phyloP scores from a whole-genome alignment of 1,140 invertebrate species.

The Dendrolimus punctatus region DNA sequence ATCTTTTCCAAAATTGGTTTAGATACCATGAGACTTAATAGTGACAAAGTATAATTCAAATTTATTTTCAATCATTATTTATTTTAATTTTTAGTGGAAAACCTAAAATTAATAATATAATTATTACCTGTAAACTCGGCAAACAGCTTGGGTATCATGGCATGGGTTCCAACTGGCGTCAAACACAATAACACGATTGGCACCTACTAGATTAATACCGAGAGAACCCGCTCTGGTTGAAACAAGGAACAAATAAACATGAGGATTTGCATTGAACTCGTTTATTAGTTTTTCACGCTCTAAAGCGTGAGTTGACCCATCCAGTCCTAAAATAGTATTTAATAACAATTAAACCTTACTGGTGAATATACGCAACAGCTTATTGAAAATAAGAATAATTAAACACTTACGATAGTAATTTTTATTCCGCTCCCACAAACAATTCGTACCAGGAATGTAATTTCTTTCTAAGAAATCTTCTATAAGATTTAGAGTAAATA shows the following conservation, averaged over 20 bases:
- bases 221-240: slow-evolving; percentile 97
- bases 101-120: neutral
- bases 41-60: neutral
- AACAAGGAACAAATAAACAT: slow-evolving; percentile 94
- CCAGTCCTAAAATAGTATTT: slow-evolving; percentile 77
- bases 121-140: slow-evolving; percentile 89
- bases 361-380: neutral
- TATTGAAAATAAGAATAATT: slow-evolving; percentile 1
- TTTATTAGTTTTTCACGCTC: slow-evolving; percentile 98
- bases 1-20: neutral
- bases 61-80: too few species aligned
- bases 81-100: too few species aligned
- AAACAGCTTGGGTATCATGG: slow-evolving; percentile 98
- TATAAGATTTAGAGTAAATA: slow-evolving; percentile 97
- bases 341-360: slow-evolving; percentile 3
- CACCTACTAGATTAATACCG: slow-evolving; percentile 97
- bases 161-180: slow-evolving; percentile 99
- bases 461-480: slow-evolving; percentile 93
- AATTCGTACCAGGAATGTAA: slow-evolving; percentile 82
- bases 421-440: slow-evolving; percentile 88
- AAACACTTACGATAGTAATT: slow-evolving; percentile 91
- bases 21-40: neutral
- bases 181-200: slow-evolving; percentile 97
- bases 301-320: slow-evolving; percentile 94
- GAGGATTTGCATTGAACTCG: slow-evolving; percentile 95